These are phyloP conservation scores for Chiridota heheva DNA, from an alignment of 35 echinoderm and acorn worm species.

Conservation along the genomic window DNA sequence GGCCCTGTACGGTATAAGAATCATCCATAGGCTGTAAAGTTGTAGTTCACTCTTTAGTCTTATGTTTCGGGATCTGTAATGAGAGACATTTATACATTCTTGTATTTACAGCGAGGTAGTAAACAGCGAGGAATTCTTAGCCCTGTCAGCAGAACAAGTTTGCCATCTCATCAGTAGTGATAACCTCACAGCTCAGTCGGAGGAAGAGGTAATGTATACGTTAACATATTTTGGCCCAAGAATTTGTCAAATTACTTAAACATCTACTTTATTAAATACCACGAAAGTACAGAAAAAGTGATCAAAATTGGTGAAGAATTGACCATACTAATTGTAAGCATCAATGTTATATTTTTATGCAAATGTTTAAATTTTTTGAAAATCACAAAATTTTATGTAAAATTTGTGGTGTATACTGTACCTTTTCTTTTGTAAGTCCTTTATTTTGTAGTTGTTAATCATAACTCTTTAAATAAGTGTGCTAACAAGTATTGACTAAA, in stretches of 20 bases:
- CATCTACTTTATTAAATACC: not conserved
- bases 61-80: not conserved
- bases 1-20: too few relatives aligned
- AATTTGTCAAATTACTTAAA: not conserved
- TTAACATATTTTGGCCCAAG: not conserved
- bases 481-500: too few relatives aligned
- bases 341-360: too few relatives aligned
- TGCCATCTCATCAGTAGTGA: constrained; percentile 85
- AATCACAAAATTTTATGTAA: too few relatives aligned
- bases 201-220: constrained; percentile 80
- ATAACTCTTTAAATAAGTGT: too few relatives aligned
- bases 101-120: constrained; percentile 27
- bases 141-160: constrained; percentile 89
- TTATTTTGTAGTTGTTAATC: too few relatives aligned
- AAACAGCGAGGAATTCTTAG: constrained; percentile 84
- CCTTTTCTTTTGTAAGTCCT: too few relatives aligned
- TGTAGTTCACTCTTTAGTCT: not conserved
- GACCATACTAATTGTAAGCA: too few relatives aligned
- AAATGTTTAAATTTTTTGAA: too few relatives aligned
- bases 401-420: too few relatives aligned
- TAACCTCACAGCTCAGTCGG: constrained; percentile 89
- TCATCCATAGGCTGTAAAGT: too few relatives aligned
- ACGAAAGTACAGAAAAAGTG: not conserved
- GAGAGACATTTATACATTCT: not conserved
- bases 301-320: too few relatives aligned